Percentiles rank a stretch among this genome's conserved stretches.
Evolutionary conservation across 2,113 vertebrate genomes (phyloP).

Genomic region (Cervus canadensis): DNA sequence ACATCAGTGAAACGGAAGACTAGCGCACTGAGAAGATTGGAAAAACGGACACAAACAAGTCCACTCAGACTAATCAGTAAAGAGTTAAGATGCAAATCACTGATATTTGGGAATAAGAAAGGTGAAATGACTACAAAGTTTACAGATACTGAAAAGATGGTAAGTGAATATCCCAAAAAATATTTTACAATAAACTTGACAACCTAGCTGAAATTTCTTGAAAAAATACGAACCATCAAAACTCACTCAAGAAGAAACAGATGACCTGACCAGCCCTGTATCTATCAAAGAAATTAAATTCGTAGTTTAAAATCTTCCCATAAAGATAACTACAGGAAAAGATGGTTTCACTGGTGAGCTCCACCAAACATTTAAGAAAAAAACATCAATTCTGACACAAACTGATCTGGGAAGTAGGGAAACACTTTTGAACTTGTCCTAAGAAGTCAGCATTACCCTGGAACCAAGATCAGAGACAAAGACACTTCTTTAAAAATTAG

Average conservation of each 20-base stretch:
- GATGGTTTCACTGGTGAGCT: not conserved
- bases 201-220: not conserved
- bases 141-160: not conserved
- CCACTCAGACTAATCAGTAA: not conserved
- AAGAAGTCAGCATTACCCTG: not conserved
- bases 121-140: not conserved
- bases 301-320: not conserved
- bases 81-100: not conserved
- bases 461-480: not conserved
- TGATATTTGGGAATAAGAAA: not conserved
- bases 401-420: not conserved
- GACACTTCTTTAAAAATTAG: not conserved
- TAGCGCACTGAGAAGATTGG: not conserved
- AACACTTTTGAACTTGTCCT: not conserved
- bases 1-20: not conserved
- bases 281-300: not conserved
- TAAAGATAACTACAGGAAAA: not conserved
- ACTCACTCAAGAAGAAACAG: not conserved
- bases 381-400: not conserved
- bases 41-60: not conserved
- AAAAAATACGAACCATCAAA: not conserved
- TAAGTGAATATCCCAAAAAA: not conserved
- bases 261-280: not conserved
- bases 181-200: not conserved
- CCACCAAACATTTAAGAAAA: not conserved